Evolutionary conservation across 2,888 invertebrate species (phyloP), one percentile per base, ranked within the genome.

Genomic region (Urechis unicinctus): DNA sequence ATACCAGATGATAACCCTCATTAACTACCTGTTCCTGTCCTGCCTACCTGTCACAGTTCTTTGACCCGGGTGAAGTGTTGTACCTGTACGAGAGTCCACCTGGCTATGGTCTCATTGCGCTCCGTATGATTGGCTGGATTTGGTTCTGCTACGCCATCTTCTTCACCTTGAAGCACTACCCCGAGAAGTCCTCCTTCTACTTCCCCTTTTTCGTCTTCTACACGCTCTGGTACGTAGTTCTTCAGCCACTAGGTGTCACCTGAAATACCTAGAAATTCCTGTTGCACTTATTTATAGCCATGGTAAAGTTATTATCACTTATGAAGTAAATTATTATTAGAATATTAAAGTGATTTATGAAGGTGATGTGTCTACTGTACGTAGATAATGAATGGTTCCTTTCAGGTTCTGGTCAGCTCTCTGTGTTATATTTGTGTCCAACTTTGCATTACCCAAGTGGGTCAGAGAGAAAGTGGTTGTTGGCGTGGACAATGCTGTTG

Each of bases 21-120:
- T n/a, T n/a, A n/a, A n/a, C n/a, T n/a, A n/a, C n/a, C n/a, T n/a
- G n/a, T n/a, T n/a, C n/a, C n/a, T n/a, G n/a, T n/a, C n/a, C n/a
- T n/a, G n/a, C n/a, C n/a, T n/a, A n/a, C 17, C 36, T 13, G 9
- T 36, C 17, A 0, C 75, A 89, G 88, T 85, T 86, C 1, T 93
- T 93, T 73, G 94, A 94, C 77, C 91, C 93, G 0, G 94, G 92
- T 1, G 83, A 88, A 77, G 93, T 95, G 0, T 75, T 92, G 13
- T 93, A 94, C 72, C 76, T 91, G 1, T 94, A 92, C 71, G 93
- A 95, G 79, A 91, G 91, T 44, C 88, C 89, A 0, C 89, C 92
- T 0, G 94, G 94, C 0, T 90, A 91, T 68, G 87, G 87, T 0
- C 79, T 94, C 4, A 85, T 92, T 9, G 68, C 64, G 3, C 76